Evolutionary conservation across 2,888 invertebrate species (phyloP), one percentile per base, ranked within the genome.

Genomic region (Apodemia duryi): DNA sequence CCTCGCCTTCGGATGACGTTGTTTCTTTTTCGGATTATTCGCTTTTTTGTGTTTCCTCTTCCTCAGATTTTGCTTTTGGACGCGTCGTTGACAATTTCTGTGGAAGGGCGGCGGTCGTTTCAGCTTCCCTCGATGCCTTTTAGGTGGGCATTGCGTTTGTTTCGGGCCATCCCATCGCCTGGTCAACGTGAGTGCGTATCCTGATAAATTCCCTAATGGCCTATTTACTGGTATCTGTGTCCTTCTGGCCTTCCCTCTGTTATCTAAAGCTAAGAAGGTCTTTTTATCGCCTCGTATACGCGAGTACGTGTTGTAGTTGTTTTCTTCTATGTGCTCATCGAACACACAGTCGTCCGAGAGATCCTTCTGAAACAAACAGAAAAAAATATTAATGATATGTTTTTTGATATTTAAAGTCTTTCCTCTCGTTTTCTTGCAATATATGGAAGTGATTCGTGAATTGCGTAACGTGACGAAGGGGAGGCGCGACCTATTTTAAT

Each of bases 241-340:
- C 77, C 95, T 94, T 68, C 96, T 92, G 75, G 96, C 94, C 77
- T 94, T 93, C 38, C 97, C 97, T 70, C 93, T 90, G 73, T 94
- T 94, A 86, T 96, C 95, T 72, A 97, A 89, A 70, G 96, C 97
- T 85, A 97, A 91, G 91, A 95, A 97, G 63, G 95, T 95, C 77
- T 95, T 94, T 82, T 92, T 92, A 75, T 94, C 93, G 71, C 87
- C 92, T 71, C 89, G 84, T 86, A 95, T 94, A 83, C 95, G 94
- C 77, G 96, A 95, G 91, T 97, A 97, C 67, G 96, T 96, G 86
- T 97, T 97, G 92, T 96, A 97, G 85, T 96, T 95, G 87, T 96
- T 95, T 85, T 95, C 94, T 86, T 95, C 96, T 86, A 97, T 95
- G 83, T 94, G 95, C 92, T 97, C 97, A 90, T 96, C 96, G 94